Evolutionary conservation across 2,888 invertebrate species (phyloP).

Genomic region (Lapara coniferarum): DNA sequence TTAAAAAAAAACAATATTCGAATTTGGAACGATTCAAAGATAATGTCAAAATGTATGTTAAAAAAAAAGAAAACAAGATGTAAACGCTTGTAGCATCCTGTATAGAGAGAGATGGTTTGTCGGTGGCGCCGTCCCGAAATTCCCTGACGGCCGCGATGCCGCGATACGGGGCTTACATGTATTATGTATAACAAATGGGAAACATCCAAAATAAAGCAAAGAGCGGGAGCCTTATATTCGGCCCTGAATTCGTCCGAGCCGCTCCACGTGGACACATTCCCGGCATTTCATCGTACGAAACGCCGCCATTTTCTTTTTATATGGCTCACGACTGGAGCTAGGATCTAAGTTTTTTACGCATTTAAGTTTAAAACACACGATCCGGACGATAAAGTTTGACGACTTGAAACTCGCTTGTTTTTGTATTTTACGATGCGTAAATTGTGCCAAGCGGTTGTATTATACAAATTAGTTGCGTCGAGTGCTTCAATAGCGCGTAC

Average conservation of each 20-base stretch:
- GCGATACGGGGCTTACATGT: slow-evolving; percentile 78
- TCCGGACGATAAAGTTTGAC: slow-evolving; percentile 27
- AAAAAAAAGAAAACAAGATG: slow-evolving; percentile 1
- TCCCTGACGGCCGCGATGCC: slow-evolving; percentile 75
- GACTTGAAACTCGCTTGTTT: neutral
- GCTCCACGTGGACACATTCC: slow-evolving; percentile 73
- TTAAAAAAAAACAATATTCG: neutral
- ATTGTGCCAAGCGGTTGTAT: neutral
- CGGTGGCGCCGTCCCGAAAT: slow-evolving; percentile 80
- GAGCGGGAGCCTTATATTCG: slow-evolving; percentile 62
- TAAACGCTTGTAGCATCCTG: slow-evolving; percentile 55
- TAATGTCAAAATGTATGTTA: neutral
- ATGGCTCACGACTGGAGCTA: slow-evolving; percentile 60
- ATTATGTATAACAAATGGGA: slow-evolving; percentile 84
- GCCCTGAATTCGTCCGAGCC: slow-evolving; percentile 65
- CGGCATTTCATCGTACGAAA: slow-evolving; percentile 62
- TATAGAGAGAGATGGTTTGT: slow-evolving; percentile 53
- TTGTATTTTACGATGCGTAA: slow-evolving; percentile 19
- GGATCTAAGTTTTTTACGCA: slow-evolving; percentile 37
- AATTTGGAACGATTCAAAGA: neutral
- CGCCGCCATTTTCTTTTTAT: slow-evolving; percentile 63
- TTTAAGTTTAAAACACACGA: slow-evolving; percentile 2
- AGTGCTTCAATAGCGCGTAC: neutral
- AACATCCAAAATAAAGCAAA: slow-evolving; percentile 80
- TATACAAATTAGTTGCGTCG: slow-evolving; percentile 7